Conservation (phyloP, 37 sponge, comb jelly and placozoan species). For the Spongilla lacustris region DNA sequence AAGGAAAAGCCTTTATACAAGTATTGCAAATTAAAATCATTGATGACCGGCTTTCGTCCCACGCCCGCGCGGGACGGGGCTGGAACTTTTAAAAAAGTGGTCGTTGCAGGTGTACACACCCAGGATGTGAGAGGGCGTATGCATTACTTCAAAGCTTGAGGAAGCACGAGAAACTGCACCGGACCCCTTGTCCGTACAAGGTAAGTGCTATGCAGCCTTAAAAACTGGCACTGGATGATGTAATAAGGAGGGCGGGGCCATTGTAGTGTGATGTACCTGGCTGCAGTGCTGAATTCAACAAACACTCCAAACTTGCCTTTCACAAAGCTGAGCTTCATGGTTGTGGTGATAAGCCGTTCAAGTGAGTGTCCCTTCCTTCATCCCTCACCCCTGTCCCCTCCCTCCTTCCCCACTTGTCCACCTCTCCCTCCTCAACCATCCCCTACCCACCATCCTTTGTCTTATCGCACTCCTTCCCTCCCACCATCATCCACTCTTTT, state of each 20-base stretch:
- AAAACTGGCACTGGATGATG: neutral
- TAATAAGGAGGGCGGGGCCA: too few relatives aligned
- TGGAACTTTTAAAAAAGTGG: neutral
- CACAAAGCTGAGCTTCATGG: slow-evolving; percentile 28
- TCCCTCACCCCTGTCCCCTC: neutral
- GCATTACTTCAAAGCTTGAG: slow-evolving; percentile 35
- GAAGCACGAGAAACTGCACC: slow-evolving; percentile 57
- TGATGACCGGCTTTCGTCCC: too few relatives aligned
- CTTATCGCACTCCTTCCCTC: too few relatives aligned
- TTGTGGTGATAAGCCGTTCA: slow-evolving; percentile 34
- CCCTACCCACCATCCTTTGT: neutral
- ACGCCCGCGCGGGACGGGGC: neutral
- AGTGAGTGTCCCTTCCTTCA: neutral
- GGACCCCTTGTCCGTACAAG: slow-evolving; percentile 51
- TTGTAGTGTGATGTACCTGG: slow-evolving; percentile 56
- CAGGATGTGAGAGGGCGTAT: slow-evolving; percentile 56
- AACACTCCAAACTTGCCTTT: slow-evolving; percentile 48
- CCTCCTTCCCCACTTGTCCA: neutral
- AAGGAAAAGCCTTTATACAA: slow-evolving; percentile 16
- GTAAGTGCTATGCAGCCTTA: slow-evolving; percentile 15
- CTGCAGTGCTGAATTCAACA: slow-evolving; percentile 58
- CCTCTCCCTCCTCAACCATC: neutral
- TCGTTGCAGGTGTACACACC: slow-evolving; percentile 42
- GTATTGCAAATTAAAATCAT: neutral
- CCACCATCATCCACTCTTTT: neutral